Evolutionary conservation across 2,797 vertebrate genomes (phyloP).

Genomic region (Staurois parvus): DNA sequence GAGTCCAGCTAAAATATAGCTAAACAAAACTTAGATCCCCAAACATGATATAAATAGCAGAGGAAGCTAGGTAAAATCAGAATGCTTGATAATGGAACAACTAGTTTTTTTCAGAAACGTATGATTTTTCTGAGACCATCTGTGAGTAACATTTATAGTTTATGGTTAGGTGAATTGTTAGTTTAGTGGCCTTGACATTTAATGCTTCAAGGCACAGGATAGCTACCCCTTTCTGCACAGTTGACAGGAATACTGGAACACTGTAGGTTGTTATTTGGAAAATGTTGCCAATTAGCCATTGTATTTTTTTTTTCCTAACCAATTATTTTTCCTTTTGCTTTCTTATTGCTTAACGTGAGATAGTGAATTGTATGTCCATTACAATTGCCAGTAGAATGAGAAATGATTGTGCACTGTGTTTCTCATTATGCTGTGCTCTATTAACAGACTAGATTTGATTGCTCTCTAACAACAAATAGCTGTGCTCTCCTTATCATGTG

Average conservation of each 20-base stretch:
- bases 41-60: too few relatives aligned
- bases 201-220: neutral
- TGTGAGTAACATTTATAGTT: too few relatives aligned
- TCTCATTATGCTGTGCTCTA: slow-evolving; percentile 12
- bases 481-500: slow-evolving; percentile 15
- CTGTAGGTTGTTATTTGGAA: neutral
- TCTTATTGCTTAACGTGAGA: slow-evolving; percentile 12
- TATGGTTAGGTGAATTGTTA: neutral
- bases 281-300: neutral
- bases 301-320: neutral
- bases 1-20: too few relatives aligned
- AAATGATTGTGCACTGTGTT: slow-evolving; percentile 27
- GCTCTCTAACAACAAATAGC: slow-evolving; percentile 53
- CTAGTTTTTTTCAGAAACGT: too few relatives aligned
- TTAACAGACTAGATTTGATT: slow-evolving; percentile 51
- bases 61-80: too few relatives aligned
- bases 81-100: too few relatives aligned
- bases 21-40: too few relatives aligned
- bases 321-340: neutral
- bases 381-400: slow-evolving; percentile 17
- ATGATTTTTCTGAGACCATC: too few relatives aligned
- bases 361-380: slow-evolving; percentile 1
- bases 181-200: neutral
- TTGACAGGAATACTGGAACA: neutral
- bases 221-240: neutral